A percentile compares a stretch with the other conserved stretches of the same genome.
These are phyloP conservation scores for Trichoplax adhaerens DNA, from an alignment of 37 sponge, comb jelly and placozoan genomes.

Conservation along the genomic window DNA sequence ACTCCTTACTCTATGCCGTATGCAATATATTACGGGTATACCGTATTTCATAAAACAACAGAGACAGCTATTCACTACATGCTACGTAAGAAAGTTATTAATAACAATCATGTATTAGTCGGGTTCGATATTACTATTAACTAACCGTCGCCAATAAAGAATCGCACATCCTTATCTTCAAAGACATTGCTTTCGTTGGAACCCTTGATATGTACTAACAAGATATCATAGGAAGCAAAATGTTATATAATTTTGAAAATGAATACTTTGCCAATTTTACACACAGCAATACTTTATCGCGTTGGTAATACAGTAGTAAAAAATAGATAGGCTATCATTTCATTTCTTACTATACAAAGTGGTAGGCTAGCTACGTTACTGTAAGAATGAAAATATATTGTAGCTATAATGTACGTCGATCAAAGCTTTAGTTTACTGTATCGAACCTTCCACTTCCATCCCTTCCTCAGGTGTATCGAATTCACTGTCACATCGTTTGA, in stretches of 20 bases:
- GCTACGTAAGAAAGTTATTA: no score
- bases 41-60: no score
- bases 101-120: no score
- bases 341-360: no score
- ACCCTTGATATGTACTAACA: constrained; percentile 42
- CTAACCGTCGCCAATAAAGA: constrained; percentile 72
- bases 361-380: no score
- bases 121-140: not conserved
- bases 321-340: constrained; percentile 5
- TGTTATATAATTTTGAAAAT: no score
- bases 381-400: constrained; percentile 1
- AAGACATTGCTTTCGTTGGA: constrained; percentile 37
- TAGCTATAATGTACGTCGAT: not conserved
- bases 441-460: constrained; percentile 31
- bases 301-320: not conserved
- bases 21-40: no score
- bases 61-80: no score
- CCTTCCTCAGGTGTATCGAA: constrained; percentile 58
- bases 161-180: constrained; percentile 52
- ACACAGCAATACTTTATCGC: no score
- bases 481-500: constrained; percentile 30
- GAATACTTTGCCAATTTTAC: no score
- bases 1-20: no score
- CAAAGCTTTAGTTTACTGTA: constrained; percentile 1
- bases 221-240: no score